Percentiles rank a stretch among this genome's conserved stretches.
phyloP scores from a whole-genome alignment of 1,140 invertebrate species.

The Aphelenchoides avenae region DNA sequence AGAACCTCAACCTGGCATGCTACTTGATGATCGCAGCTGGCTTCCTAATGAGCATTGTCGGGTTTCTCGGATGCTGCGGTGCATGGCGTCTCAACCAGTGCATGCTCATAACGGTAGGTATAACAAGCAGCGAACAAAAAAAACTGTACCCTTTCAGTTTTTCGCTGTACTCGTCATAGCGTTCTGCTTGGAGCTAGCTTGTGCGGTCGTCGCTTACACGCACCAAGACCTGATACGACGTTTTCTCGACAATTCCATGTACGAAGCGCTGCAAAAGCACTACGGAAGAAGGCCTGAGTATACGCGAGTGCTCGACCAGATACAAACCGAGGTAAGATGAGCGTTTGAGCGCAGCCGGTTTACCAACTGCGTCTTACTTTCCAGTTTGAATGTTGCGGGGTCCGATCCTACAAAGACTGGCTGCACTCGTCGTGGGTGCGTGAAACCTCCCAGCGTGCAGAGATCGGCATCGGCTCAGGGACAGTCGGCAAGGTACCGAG shows the following conservation, averaged over 20 bases:
- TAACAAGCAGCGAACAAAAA: neutral
- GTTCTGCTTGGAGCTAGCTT: constrained; percentile 22
- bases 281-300: constrained; percentile 18
- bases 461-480: constrained; percentile 21
- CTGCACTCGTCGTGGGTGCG: constrained; percentile 10
- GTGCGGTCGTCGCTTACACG: constrained; percentile 27
- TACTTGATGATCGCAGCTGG: constrained; percentile 21
- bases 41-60: constrained; percentile 18
- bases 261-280: constrained; percentile 10
- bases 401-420: constrained; percentile 27
- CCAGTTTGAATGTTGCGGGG: constrained; percentile 24
- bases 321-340: constrained; percentile 19
- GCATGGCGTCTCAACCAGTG: constrained; percentile 29
- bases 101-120: constrained; percentile 24
- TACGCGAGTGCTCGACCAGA: constrained; percentile 17
- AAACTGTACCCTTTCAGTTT: constrained; percentile 16
- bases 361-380: too few species aligned
- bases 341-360: neutral
- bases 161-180: constrained; percentile 19
- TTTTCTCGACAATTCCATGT: constrained; percentile 26
- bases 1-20: constrained; percentile 13
- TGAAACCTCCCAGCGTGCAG: neutral
- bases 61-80: constrained; percentile 29
- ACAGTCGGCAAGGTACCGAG: constrained; percentile 11
- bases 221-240: constrained; percentile 19